Base-by-base conservation (phyloP, 1,140 invertebrate species). In the Tachypleus tridentatus region DNA sequence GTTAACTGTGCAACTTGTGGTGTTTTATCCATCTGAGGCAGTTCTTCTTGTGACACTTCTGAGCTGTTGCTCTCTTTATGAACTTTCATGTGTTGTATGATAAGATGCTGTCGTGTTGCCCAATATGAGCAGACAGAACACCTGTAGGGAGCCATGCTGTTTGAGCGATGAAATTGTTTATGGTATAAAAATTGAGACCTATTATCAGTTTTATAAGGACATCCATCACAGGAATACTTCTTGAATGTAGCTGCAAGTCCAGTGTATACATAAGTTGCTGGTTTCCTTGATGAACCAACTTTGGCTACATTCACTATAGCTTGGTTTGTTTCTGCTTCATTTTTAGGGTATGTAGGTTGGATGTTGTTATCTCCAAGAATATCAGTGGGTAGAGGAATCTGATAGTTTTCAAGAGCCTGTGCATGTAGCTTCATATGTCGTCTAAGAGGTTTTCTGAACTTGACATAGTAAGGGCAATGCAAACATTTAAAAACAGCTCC, bases 141-240 rank as follows among this genome's bases (percentile, higher is more conserved):
- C 74, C 88, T 87, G 76, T 87, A 91, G 48, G 84, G 84, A 48
- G 74, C 74, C 10, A 72, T 70, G 6, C 72, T 70, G 58, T 71
- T 71, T 10, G 86, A 82, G 56, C 86, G 82, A 73, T 93, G 89
- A 72, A 92, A 88, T 74, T 92, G 88, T 70, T 87, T 86, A 70
- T 92, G 89, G 74, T 91, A 89, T 68, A 87, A 82, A 72, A 85
- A 89, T 73, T 92, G 88, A 57, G 87, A 87, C 74, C 89, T 88
- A 73, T 86, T 89, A 72, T 89, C 87, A 50, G 85, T 88, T 65
- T 86, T 85, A 74, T 88, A 90, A 0, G 88, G 88, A 75, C 88
- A 91, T 57, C 82, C 78, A 0, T 80, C 78, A 71, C 88, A 91
- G 71, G 82, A 82, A 73, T 87, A 71, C 83, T 85, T 58, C 57